Base-by-base conservation (phyloP, 2,888 invertebrate genomes). In the Scrobipalpa costella region DNA sequence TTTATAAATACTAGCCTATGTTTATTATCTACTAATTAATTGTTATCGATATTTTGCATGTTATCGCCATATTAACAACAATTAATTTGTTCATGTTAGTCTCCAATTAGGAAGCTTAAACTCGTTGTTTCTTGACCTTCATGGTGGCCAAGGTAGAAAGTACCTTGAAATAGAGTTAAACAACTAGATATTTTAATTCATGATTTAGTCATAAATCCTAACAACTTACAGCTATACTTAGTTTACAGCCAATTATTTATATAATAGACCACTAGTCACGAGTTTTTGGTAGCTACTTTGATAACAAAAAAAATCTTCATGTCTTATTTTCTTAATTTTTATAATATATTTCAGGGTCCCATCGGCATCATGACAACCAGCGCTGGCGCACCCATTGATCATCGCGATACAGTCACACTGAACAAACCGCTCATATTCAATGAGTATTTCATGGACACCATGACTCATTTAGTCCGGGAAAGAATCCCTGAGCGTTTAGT, bases 401-500 rank as follows among this genome's bases (percentile, higher is more conserved):
- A 94, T 65, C 94, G 94, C 75, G 93, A 92, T 62, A 92, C 93
- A 61, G 85, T 95, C 71, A 96, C 97, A 0, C 94, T 95, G 1
- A 98, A 98, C 0, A 93, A 94, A 0, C 90, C 94, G 33, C 90
- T 98, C 0, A 84, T 98, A 6, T 95, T 97, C 81, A 98, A 98
- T 84, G 93, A 94, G 69, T 93, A 94, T 59, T 94, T 94, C 69
- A 78, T 96, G 67, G 96, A 96, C 72, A 95, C 95, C 74, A 83
- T 96, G 66, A 92, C 95, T 0, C 95, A 97, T 79, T 96, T 98
- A 73, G 94, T 94, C 74, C 92, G 97, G 17, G 98, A 98, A 84
- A 93, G 98, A 63, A 98, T 98, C 71, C 98, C 98, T 0, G 98
- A 98, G 82, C 93, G 98, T 67, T 95, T 98, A 0, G 98, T 97